Base-by-base conservation (phyloP, 2,113 vertebrate species). In the Rhadina sibilatrix region DNA sequence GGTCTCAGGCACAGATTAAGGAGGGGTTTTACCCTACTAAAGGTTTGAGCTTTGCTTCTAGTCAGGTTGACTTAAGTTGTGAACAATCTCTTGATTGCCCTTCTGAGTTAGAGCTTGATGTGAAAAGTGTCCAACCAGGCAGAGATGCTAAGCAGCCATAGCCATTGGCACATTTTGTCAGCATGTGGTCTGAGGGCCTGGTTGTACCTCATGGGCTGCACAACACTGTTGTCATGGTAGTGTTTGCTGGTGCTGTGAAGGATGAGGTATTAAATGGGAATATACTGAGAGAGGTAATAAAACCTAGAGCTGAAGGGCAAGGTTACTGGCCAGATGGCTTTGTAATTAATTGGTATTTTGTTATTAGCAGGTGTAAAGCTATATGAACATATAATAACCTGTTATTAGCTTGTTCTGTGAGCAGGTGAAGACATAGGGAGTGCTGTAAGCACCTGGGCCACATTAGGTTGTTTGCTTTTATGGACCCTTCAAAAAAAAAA, bases 211-310 rank as follows among this genome's bases (percentile, higher is more conserved):
- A 3, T 8, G 10, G 53, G 12, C 12, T 38, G 5, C 1, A 3
- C 44, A 33, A 2, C 13, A 19, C 5, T 0, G 0, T 40, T 12
- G 6, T 47, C 1, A 1, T 19, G 11, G 59, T 38, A 28, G 40
- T 0, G 0, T 53, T 38, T 78, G 65, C 76, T 89, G 65, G 13
- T 74, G 44, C 54, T 74, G 17, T 46, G 46, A 68, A 66, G 52
- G 47, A 40, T 49, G 5, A 57, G 23, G 31, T 69, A 35, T 44
- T 31, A 56, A 70, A 25, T 12, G 12, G 40, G 40, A 59, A 53
- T 47, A 40, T 40, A 33, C 4, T 15, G 8, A 47, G 35, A 20
- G 8, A 53, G 27, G 38, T 28, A 54, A 23, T 70, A 38, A 50
- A 57, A 33, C 30, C 10, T 47, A 6, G 30, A 68, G n/a, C 30